A percentile compares a stretch with the other conserved stretches of the same genome.
phyloP scores from a whole-genome alignment of 1,140 invertebrate genomes.

The Meloidogyne hapla region DNA sequence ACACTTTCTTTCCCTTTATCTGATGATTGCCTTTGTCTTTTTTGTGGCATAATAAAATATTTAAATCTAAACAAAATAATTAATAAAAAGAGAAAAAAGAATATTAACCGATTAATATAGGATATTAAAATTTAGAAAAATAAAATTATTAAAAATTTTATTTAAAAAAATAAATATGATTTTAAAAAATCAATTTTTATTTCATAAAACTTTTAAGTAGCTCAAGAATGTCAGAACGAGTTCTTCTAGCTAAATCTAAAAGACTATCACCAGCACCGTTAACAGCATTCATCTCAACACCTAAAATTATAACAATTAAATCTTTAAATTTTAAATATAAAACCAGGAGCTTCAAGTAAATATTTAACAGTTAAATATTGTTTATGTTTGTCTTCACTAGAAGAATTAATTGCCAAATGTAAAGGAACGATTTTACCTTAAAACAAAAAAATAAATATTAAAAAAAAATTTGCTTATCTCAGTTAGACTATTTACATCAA shows the following conservation, averaged over 20 bases:
- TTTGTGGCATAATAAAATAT: background rate
- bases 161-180: too few relatives aligned
- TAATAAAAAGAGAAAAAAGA: background rate
- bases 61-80: background rate
- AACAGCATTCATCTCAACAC: slow-evolving; percentile 54
- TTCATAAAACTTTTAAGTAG: slow-evolving; percentile 27
- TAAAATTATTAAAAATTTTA: background rate
- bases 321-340: background rate
- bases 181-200: background rate
- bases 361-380: slow-evolving; percentile 53
- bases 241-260: slow-evolving; percentile 46
- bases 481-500: slow-evolving; percentile 80
- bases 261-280: slow-evolving; percentile 57
- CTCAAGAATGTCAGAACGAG: slow-evolving; percentile 32
- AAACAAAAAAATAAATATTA: slow-evolving; percentile 12
- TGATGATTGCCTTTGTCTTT: background rate
- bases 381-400: slow-evolving; percentile 34
- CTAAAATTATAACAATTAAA: slow-evolving; percentile 31
- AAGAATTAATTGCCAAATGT: slow-evolving; percentile 65
- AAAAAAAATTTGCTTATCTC: slow-evolving; percentile 64
- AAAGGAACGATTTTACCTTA: slow-evolving; percentile 69
- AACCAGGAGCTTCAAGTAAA: slow-evolving; percentile 48
- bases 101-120: background rate
- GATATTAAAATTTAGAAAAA: background rate
- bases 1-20: slow-evolving; percentile 3